Conservation (phyloP, 2,113 vertebrate species). For the Noturus placidus region DNA sequence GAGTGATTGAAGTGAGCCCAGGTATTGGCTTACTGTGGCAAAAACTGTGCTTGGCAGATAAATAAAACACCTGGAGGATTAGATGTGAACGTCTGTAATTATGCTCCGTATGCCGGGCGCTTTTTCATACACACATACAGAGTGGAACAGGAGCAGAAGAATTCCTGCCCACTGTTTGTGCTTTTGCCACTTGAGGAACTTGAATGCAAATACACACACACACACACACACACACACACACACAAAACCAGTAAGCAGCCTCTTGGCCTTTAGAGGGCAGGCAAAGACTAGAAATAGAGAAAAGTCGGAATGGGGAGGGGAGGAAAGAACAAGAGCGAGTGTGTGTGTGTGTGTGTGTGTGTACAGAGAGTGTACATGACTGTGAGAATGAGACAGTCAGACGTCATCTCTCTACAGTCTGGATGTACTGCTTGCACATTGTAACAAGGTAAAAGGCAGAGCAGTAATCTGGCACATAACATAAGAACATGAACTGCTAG, state of each 20-base stretch:
- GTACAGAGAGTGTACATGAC: neutral
- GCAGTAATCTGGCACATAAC: conserved; percentile 20
- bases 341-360: neutral
- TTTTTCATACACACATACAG: conserved; percentile 33
- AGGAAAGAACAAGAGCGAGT: conserved; percentile 11
- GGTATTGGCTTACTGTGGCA: conserved; percentile 74
- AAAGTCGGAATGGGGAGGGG: conserved; percentile 55
- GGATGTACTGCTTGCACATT: conserved; percentile 25
- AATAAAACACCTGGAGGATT: conserved; percentile 77
- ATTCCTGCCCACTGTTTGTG: conserved; percentile 5
- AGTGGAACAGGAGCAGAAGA: neutral
- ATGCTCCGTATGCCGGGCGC: conserved; percentile 43
- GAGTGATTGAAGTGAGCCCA: conserved; percentile 71
- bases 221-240: conserved; percentile 61
- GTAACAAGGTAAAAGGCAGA: conserved; percentile 28
- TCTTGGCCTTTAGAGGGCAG: conserved; percentile 98
- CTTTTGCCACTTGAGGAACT: conserved; percentile 31
- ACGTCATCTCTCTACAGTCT: conserved; percentile 23
- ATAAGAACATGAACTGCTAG: conserved; percentile 2
- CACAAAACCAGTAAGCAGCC: conserved; percentile 59
- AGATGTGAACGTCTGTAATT: conserved; percentile 67
- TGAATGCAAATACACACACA: conserved; percentile 5
- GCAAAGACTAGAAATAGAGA: conserved; percentile 88
- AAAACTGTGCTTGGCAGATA: conserved; percentile 72
- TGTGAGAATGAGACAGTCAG: conserved; percentile 11